Evolutionary conservation across 2,888 invertebrate species (phyloP).

Genomic region (Orchestes rusci): DNA sequence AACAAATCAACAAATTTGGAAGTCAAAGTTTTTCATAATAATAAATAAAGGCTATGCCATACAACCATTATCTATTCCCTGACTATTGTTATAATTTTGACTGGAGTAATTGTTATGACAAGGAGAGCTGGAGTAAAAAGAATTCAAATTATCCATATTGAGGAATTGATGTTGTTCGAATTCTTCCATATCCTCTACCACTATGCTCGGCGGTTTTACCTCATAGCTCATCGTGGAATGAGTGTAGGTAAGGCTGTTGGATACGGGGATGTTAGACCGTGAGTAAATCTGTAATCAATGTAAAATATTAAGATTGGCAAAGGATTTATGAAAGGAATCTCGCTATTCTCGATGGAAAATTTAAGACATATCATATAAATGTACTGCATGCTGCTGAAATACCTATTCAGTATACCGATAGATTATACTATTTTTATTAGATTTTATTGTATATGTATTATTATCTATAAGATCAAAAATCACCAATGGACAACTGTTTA

Average conservation of each 20-base stretch:
- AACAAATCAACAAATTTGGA: neutral
- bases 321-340: no score
- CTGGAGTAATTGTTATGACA: slow-evolving; percentile 53
- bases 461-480: no score
- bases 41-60: slow-evolving; percentile 50
- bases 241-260: slow-evolving; percentile 29
- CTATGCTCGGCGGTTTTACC: slow-evolving; percentile 43
- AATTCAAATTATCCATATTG: slow-evolving; percentile 45
- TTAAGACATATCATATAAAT: no score
- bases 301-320: no score
- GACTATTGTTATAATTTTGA: slow-evolving; percentile 47
- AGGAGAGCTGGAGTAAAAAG: slow-evolving; percentile 40
- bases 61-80: slow-evolving; percentile 55
- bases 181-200: slow-evolving; percentile 46
- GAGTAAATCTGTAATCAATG: slow-evolving; percentile 29
- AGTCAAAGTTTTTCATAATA: neutral
- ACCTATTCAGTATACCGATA: no score
- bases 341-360: no score
- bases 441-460: no score
- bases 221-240: slow-evolving; percentile 26
- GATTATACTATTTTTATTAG: no score
- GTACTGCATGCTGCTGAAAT: no score
- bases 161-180: slow-evolving; percentile 51
- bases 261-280: slow-evolving; percentile 35
- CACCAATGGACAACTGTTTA: no score